These are phyloP conservation scores for Myotis myotis DNA, from an alignment of 2,797 vertebrate genomes.

Conservation along the genomic window DNA sequence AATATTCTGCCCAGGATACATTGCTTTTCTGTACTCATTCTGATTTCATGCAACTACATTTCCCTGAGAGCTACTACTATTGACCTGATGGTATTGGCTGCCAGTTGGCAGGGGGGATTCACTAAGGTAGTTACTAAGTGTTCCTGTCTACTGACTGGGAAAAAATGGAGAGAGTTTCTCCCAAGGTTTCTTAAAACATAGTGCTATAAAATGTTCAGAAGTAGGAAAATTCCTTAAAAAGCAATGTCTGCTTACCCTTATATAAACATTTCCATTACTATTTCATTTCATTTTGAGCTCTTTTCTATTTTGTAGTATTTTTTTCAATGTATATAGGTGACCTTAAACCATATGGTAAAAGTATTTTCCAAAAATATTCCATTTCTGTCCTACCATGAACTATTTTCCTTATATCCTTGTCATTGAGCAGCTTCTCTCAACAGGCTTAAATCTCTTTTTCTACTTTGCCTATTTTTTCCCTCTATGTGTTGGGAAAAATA, in stretches of 20 bases:
- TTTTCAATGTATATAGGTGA: conserved; percentile 64
- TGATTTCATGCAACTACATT: background rate
- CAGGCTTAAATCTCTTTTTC: conserved; percentile 20
- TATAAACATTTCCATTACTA: conserved; percentile 66
- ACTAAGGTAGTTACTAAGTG: conserved; percentile 51
- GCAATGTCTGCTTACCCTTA: conserved; percentile 46
- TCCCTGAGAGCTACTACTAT: conserved; percentile 18
- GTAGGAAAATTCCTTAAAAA: conserved; percentile 59
- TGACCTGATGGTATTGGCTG: conserved; percentile 33
- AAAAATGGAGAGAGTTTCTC: conserved; percentile 51
- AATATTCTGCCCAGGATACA: background rate
- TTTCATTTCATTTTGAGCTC: conserved; percentile 63
- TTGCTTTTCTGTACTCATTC: conserved; percentile 17
- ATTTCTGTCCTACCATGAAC: conserved; percentile 58
- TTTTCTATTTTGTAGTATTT: conserved; percentile 54
- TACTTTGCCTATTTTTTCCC: conserved; percentile 44
- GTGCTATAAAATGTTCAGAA: conserved; percentile 61
- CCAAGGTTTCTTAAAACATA: conserved; percentile 54
- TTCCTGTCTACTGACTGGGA: conserved; percentile 49
- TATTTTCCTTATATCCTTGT: conserved; percentile 40
- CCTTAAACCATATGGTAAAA: conserved; percentile 63
- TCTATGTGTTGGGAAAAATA: conserved; percentile 29
- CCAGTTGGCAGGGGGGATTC: conserved; percentile 47
- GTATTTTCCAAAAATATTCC: conserved; percentile 52
- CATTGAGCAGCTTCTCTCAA: conserved; percentile 35